These are phyloP conservation scores for Xanthia icteritia DNA, from an alignment of 2,888 invertebrate genomes.

Conservation along the genomic window DNA sequence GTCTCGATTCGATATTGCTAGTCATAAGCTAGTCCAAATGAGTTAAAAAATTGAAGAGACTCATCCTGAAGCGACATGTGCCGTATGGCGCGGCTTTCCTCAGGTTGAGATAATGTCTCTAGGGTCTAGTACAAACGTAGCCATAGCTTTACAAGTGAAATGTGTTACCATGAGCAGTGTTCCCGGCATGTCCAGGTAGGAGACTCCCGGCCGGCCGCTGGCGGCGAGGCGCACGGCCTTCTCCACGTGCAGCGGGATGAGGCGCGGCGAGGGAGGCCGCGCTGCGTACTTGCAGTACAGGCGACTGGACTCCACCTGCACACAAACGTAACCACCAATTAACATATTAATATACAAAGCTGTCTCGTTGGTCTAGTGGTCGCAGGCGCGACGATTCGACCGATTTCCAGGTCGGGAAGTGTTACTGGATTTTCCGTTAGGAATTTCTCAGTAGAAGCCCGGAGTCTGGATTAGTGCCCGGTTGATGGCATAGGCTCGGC, in stretches of 20 bases:
- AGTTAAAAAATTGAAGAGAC: background rate
- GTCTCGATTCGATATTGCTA: background rate
- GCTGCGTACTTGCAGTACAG: conserved; percentile 97
- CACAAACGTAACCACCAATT: too few relatives aligned
- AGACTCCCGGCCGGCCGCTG: conserved; percentile 97
- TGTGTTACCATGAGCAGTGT: conserved; percentile 92
- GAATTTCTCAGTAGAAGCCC: too few relatives aligned
- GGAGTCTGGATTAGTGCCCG: too few relatives aligned
- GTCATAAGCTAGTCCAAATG: background rate
- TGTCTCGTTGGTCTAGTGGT: too few relatives aligned
- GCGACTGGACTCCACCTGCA: conserved; percentile 94
- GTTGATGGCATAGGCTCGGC: too few relatives aligned
- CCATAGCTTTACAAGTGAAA: conserved; percentile 1
- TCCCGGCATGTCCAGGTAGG: conserved; percentile 97
- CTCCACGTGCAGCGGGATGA: conserved; percentile 97
- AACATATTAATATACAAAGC: too few relatives aligned
- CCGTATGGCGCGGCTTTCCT: background rate
- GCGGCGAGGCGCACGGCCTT: conserved; percentile 96
- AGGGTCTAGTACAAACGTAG: background rate
- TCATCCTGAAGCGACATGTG: background rate
- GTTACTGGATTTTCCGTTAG: too few relatives aligned
- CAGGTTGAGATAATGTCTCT: background rate
- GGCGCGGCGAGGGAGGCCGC: conserved; percentile 94
- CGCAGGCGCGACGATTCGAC: too few relatives aligned
- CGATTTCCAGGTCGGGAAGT: too few relatives aligned